Evolutionary conservation across 2,888 invertebrate genomes (phyloP), one percentile per base, ranked within the genome.

Genomic region (Xestia sexstrigata): DNA sequence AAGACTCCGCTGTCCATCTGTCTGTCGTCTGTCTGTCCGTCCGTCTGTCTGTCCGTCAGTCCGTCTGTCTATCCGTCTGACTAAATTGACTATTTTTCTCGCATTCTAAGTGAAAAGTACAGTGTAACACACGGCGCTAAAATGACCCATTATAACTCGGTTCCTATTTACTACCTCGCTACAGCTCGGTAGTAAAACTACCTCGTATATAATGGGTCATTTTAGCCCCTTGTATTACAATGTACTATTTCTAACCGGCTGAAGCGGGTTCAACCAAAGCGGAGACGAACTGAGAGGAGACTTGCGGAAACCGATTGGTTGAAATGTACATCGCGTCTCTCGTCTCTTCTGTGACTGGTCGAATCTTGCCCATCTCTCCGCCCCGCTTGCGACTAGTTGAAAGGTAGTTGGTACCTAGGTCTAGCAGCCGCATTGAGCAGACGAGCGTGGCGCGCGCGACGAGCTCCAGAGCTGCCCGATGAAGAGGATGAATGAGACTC

Each of bases 401-500:
- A 67, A 30, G 20, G 20, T 20, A 35, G 0, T 60, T 23, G 23
- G 35, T 63, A 95, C 96, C 95, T 93, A 17, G 96, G 96, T 45
- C 96, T 88, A 11, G 95, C 95, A 7, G 96, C 95, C 0, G 96
- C 96, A 89, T 96, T 96, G 78, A 96, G 92, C 0, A 96, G 91
- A 3, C 96, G 87, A 70, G 96, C 96, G 85, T 96, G 96, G 0
- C 96, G 82, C 8, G 96, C 96, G 15, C 96, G 94, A 2, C 95
- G 90, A 42, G 96, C 94, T 2, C 95, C 95, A 26, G 97, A 97
- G 80, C 96, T 96, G 80, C 96, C 96, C 63, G 96, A 96, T 2
- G 97, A 94, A 4, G 97, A 96, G 20, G 97, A 96, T 71, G 97
- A 95, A 26, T 93, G 96, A 0, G 97, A 95, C 81, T 96, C 97